Percentiles rank a stretch among this genome's conserved stretches.
These are phyloP conservation scores for Saguinus midas DNA, from an alignment of 2,113 vertebrate species.

Conservation along the genomic window DNA sequence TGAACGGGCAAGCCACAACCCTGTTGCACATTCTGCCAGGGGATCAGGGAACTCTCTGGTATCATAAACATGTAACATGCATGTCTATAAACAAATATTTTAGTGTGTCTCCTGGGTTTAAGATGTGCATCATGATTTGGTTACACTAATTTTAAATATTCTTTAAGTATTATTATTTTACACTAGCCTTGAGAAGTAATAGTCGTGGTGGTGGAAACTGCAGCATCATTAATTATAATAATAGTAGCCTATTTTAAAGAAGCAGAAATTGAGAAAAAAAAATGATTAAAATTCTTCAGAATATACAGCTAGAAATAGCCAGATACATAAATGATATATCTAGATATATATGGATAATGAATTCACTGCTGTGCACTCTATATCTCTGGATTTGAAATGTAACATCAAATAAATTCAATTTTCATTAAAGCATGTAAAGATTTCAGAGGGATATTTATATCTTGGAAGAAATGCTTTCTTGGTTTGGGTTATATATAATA, in stretches of 20 bases:
- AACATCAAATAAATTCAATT: neutral
- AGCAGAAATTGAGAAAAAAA: neutral
- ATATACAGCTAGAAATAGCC: neutral
- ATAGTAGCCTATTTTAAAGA: neutral
- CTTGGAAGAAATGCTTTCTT: neutral
- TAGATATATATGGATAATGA: neutral
- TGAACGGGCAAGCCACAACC: no score
- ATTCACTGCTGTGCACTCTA: neutral
- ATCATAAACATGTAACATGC: neutral
- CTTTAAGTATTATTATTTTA: neutral
- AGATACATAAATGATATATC: neutral
- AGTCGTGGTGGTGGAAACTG: neutral
- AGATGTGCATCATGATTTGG: neutral
- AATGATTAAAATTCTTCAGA: neutral
- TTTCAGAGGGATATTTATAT: constrained; percentile 22
- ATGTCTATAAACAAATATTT: neutral
- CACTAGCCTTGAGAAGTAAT: neutral
- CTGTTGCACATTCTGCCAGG: no score
- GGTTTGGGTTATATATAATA: neutral
- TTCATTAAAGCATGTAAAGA: constrained; percentile 15
- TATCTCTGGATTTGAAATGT: neutral
- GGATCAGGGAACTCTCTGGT: no score
- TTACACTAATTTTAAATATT: neutral
- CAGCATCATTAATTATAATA: neutral
- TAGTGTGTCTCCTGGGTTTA: neutral